Conservation (phyloP, 1,140 invertebrate species). For the Ostrea denselamellosa region DNA sequence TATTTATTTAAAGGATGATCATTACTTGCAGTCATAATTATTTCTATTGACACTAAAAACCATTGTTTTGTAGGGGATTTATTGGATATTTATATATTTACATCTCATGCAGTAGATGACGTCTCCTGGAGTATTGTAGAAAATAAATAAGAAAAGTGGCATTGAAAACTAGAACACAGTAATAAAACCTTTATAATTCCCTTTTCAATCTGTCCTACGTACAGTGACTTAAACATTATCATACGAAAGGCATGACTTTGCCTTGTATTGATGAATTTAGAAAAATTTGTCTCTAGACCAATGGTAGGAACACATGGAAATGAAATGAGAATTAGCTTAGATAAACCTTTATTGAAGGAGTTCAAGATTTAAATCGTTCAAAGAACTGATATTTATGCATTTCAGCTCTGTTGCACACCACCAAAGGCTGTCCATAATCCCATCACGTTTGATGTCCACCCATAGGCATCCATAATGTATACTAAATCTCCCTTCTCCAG, state of each 20-base stretch:
- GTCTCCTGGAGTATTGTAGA: too few species aligned
- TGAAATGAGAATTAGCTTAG: background rate
- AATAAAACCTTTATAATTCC: too few species aligned
- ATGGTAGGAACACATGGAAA: too few species aligned
- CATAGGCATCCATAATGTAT: background rate
- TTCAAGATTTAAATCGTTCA: background rate
- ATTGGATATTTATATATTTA: too few species aligned
- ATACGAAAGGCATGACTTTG: background rate
- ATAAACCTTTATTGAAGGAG: background rate
- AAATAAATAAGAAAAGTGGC: too few species aligned
- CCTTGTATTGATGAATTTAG: background rate
- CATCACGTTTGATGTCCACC: background rate
- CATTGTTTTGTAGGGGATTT: too few species aligned
- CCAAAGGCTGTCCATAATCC: background rate
- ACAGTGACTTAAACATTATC: background rate
- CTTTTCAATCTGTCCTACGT: too few species aligned
- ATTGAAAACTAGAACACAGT: too few species aligned
- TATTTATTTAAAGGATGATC: too few species aligned
- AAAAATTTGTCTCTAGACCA: background rate
- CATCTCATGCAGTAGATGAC: too few species aligned
- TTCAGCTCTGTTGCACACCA: background rate
- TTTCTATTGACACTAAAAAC: too few species aligned
- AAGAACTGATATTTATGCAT: background rate
- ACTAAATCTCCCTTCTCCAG: background rate
- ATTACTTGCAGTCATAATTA: too few species aligned